Percentiles rank a stretch among this genome's conserved stretches.
Evolutionary conservation across 2,888 invertebrate species (phyloP).

Genomic region (Brachyopa scutellaris): DNA sequence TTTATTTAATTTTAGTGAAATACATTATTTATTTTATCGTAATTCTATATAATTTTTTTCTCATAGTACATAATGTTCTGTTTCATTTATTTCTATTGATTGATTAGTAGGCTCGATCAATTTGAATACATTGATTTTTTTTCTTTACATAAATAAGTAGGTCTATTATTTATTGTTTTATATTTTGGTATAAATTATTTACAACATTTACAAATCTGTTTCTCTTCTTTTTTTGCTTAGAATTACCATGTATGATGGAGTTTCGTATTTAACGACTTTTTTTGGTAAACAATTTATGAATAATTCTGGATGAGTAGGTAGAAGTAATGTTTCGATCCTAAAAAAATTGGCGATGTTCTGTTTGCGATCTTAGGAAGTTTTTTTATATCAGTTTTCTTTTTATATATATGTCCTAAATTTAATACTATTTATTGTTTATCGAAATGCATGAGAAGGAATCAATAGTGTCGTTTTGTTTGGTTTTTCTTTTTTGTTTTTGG

Average conservation of each 20-base stretch:
- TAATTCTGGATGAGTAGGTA: conserved; percentile 45
- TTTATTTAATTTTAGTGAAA: conserved; percentile 41
- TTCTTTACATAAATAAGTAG: conserved; percentile 36
- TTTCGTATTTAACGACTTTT: conserved; percentile 23
- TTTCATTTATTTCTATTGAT: conserved; percentile 30
- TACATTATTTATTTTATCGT: conserved; percentile 32
- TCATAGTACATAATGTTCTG: conserved; percentile 8
- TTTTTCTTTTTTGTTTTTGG: no score
- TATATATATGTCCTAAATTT: neutral
- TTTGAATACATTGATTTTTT: conserved; percentile 19
- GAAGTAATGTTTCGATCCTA: conserved; percentile 40
- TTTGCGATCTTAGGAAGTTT: conserved; percentile 62
- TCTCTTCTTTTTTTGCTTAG: conserved; percentile 4
- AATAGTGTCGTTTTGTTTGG: conserved; percentile 32
- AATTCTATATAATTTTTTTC: conserved; percentile 29
- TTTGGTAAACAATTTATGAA: conserved; percentile 27
- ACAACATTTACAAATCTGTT: conserved; percentile 65
- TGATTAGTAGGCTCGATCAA: conserved; percentile 56
- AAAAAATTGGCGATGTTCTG: conserved; percentile 22
- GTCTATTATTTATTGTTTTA: neutral
- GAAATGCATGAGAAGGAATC: conserved; percentile 59
- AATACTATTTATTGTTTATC: conserved; percentile 48
- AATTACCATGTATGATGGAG: conserved; percentile 49
- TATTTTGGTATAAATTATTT: conserved; percentile 63
- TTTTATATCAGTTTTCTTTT: conserved; percentile 37